phyloP scores from a whole-genome alignment of 1,140 invertebrate species.

The Plodia interpunctella region DNA sequence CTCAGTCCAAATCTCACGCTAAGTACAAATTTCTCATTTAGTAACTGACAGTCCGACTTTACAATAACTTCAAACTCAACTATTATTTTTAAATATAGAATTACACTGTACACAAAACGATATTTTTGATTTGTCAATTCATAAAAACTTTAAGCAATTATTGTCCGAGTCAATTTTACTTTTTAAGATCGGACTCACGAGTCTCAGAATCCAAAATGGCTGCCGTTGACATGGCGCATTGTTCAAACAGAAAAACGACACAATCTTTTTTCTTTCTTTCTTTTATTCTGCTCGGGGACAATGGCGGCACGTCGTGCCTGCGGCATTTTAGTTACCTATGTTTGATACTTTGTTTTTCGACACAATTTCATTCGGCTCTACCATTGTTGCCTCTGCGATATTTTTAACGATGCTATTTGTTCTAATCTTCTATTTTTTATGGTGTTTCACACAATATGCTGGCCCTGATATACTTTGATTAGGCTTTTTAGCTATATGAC shows the following conservation, averaged over 20 bases:
- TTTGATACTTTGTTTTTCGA: constrained; percentile 34
- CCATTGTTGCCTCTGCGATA: background rate
- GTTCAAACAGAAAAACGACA: constrained; percentile 68
- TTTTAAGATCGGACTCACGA: constrained; percentile 27
- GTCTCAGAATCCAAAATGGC: constrained; percentile 51
- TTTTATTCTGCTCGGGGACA: constrained; percentile 53
- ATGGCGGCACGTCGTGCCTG: constrained; percentile 52
- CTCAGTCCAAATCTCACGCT: no score
- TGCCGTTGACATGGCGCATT: constrained; percentile 64
- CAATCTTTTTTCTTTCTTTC: constrained; percentile 59
- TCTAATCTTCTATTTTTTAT: background rate
- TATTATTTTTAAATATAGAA: background rate
- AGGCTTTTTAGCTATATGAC: background rate
- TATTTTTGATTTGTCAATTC: background rate
- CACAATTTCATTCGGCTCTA: background rate
- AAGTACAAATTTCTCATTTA: no score
- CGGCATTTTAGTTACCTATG: constrained; percentile 58
- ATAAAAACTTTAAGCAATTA: constrained; percentile 14
- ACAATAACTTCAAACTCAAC: no score
- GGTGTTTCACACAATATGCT: background rate
- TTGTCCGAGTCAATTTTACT: constrained; percentile 11
- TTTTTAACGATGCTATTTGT: constrained; percentile 1
- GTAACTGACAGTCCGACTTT: no score
- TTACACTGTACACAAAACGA: background rate
- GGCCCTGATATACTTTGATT: background rate